These are phyloP conservation scores for Candoia aspera DNA, from an alignment of 2,113 vertebrate species.

Conservation along the genomic window DNA sequence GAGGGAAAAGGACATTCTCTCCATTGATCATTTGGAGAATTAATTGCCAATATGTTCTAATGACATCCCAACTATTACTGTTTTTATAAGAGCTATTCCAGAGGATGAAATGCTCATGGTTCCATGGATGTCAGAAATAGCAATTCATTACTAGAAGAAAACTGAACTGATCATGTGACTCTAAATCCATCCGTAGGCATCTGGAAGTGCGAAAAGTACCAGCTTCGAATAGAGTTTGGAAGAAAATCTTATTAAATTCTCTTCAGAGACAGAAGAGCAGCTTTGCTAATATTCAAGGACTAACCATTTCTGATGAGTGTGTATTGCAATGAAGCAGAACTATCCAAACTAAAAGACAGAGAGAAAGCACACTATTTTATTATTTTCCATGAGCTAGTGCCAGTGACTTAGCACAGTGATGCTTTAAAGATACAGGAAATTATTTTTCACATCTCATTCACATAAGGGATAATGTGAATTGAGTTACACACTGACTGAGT, in stretches of 20 bases:
- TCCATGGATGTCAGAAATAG: conserved; percentile 56
- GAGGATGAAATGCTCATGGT: conserved; percentile 50
- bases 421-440: conserved; percentile 44
- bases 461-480: conserved; percentile 36
- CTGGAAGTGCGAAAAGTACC: conserved; percentile 55
- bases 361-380: neutral
- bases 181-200: conserved; percentile 56
- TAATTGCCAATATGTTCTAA: conserved; percentile 66
- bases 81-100: conserved; percentile 71
- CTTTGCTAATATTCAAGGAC: neutral
- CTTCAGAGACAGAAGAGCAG: neutral
- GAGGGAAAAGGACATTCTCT: conserved; percentile 71
- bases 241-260: conserved; percentile 38
- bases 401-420: conserved; percentile 37
- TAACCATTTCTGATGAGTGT: neutral
- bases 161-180: conserved; percentile 37
- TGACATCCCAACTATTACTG: conserved; percentile 71
- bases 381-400: conserved; percentile 41
- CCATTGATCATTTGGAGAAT: conserved; percentile 73
- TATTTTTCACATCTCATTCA: conserved; percentile 56
- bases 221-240: conserved; percentile 46
- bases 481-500: conserved; percentile 29
- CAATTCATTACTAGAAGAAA: conserved; percentile 58
- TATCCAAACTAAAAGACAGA: neutral
- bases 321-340: neutral